A percentile compares a stretch with the other conserved stretches of the same genome.
Conservation (phyloP, 2,113 vertebrate species). For the Rhinoderma darwinii region DNA sequence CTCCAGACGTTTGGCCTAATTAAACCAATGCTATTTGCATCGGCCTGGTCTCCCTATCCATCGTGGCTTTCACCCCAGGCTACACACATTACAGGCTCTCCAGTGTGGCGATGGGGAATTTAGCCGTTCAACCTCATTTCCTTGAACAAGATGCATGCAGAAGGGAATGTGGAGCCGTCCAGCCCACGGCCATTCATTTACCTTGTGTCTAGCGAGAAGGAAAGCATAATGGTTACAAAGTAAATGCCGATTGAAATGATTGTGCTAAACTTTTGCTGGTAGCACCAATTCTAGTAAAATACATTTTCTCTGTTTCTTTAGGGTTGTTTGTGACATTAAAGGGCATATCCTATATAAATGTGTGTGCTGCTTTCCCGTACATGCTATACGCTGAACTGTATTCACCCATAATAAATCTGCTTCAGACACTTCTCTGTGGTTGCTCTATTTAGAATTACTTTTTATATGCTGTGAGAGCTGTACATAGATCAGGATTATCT, state of each 20-base stretch:
- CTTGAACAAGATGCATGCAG: conserved; percentile 56
- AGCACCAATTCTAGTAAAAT: conserved; percentile 42
- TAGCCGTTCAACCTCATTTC: conserved; percentile 61
- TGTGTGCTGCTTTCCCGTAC: neutral
- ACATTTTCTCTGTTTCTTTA: conserved; percentile 35
- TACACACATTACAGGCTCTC: conserved; percentile 55
- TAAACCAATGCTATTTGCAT: conserved; percentile 61
- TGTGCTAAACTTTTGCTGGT: conserved; percentile 56
- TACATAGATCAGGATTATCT: conserved; percentile 12
- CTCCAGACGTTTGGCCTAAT: conserved; percentile 59
- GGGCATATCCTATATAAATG: conserved; percentile 31
- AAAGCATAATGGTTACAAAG: conserved; percentile 59
- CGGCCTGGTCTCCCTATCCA: conserved; percentile 53
- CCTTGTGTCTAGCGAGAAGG: conserved; percentile 56
- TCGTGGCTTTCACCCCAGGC: conserved; percentile 57
- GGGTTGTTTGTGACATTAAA: conserved; percentile 32
- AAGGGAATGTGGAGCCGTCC: conserved; percentile 53
- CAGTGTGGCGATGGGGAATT: conserved; percentile 57
- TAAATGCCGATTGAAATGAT: conserved; percentile 56
- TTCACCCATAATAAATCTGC: conserved; percentile 27
- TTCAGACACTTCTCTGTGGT: neutral
- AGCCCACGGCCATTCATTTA: conserved; percentile 58
- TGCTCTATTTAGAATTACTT: conserved; percentile 5
- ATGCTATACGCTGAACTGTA: neutral
- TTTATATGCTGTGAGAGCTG: conserved; percentile 13